Evolutionary conservation across 2,113 vertebrate genomes (phyloP).

Genomic region (Triplophysa siluroides): DNA sequence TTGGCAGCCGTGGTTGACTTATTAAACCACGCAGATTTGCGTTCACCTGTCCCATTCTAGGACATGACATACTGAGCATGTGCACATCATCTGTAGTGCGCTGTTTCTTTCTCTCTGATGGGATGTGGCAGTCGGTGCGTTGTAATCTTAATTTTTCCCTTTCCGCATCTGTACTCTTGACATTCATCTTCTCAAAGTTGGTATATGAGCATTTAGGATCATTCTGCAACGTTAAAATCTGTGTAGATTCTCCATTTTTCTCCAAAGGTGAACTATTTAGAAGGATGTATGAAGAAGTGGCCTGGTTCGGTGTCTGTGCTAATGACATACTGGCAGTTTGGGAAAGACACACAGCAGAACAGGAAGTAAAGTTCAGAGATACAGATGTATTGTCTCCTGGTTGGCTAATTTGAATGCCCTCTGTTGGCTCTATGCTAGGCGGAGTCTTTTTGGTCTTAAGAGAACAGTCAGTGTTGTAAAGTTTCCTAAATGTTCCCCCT

Average conservation of each 20-base stretch:
- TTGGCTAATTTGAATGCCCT: slow-evolving; percentile 52
- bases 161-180: slow-evolving; percentile 41
- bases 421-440: slow-evolving; percentile 54
- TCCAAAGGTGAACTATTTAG: slow-evolving; percentile 56
- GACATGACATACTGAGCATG: not conserved
- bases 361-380: slow-evolving; percentile 36
- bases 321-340: slow-evolving; percentile 39
- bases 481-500: slow-evolving; percentile 87
- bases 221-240: slow-evolving; percentile 55
- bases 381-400: slow-evolving; percentile 12
- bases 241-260: slow-evolving; percentile 60
- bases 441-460: slow-evolving; percentile 59
- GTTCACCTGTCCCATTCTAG: slow-evolving; percentile 44
- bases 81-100: slow-evolving; percentile 73
- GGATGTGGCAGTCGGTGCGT: slow-evolving; percentile 62
- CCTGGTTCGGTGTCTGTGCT: slow-evolving; percentile 38
- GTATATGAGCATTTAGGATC: slow-evolving; percentile 27
- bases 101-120: slow-evolving; percentile 86
- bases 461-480: slow-evolving; percentile 76
- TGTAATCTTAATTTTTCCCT: slow-evolving; percentile 31
- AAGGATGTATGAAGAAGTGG: slow-evolving; percentile 49
- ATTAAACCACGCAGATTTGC: slow-evolving; percentile 17
- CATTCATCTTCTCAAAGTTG: slow-evolving; percentile 35
- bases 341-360: slow-evolving; percentile 42
- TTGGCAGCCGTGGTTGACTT: slow-evolving; percentile 40